Base-by-base conservation (phyloP, 1,140 invertebrate genomes). In the Stratiolaelaps scimitus region DNA sequence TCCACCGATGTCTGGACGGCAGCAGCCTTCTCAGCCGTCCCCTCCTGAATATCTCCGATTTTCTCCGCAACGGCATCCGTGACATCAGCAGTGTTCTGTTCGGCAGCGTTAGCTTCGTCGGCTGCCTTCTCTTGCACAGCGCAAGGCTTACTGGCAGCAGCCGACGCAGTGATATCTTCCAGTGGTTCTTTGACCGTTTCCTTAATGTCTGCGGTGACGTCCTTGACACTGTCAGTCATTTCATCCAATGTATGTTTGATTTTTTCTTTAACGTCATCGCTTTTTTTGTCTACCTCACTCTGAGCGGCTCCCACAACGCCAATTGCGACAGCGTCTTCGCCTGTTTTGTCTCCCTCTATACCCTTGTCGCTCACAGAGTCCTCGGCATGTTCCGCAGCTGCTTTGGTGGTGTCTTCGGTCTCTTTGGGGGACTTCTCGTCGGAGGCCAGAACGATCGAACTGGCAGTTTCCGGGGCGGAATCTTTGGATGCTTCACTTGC, bases 21-120 rank as follows among this genome's bases (percentile, higher is more conserved):
- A 48, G 17, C 53, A 26, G 20, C 53, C 26, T 29, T 60, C 53
- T 60, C 53, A 60, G 34, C 53, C 53, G 53, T 26, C 53, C 53
- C 53, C 53, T 60, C 53, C 53, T 26, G 23, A 60, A 60, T 60
- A 60, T 60, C 53, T 60, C 26, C 53, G 53, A 60, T 60, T 60
- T 60, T 60, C 53, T 60, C 53, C 53, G 53, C 53, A 60, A 60
- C 53, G 23, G 23, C 53, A 60, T 60, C 53, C 53, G 17, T 60
- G 53, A 60, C 23, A 60, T 60, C 53, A 60, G 53, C 53, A 60
- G 53, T 26, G 4, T 60, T 60, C 4, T 60, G 15, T 60, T 60
- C 23, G 23, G 17, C 53, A 26, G 26, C 53, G 34, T 60, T 34
- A 60, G 53, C 53, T 60, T n/a, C 10, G 4, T 60, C 26, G 26